A percentile compares a stretch with the other conserved stretches of the same genome.
These are phyloP conservation scores for Clivina fossor DNA, from an alignment of 2,888 invertebrate genomes.

Conservation along the genomic window DNA sequence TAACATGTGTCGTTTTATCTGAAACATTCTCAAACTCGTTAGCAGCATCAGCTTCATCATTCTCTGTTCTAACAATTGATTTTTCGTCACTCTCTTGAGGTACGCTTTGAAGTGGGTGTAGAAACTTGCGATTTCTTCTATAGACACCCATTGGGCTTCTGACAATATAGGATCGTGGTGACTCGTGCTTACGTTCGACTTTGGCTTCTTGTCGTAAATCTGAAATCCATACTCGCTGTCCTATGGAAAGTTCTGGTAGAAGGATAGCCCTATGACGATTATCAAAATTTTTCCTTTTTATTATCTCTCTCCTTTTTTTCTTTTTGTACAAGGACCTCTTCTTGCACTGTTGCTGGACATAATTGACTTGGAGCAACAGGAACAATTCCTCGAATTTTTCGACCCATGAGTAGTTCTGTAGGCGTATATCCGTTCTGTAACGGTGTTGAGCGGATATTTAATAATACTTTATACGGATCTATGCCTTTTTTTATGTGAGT, in stretches of 20 bases:
- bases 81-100: too few relatives aligned
- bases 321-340: conserved; percentile 18
- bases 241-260: conserved; percentile 30
- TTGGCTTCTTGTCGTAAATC: conserved; percentile 37
- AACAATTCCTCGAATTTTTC: conserved; percentile 39
- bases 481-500: conserved; percentile 39
- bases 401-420: conserved; percentile 42
- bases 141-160: conserved; percentile 19
- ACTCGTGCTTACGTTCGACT: conserved; percentile 17
- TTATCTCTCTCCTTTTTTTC: conserved; percentile 32
- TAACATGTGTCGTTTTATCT: too few relatives aligned
- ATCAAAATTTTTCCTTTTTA: conserved; percentile 38
- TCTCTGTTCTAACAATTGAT: too few relatives aligned
- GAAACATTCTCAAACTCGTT: too few relatives aligned
- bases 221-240: conserved; percentile 41
- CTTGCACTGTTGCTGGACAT: conserved; percentile 6
- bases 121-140: conserved; percentile 6
- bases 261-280: conserved; percentile 34
- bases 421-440: conserved; percentile 41
- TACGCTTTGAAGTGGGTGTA: conserved; percentile 3
- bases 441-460: conserved; percentile 40
- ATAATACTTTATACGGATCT: conserved; percentile 39
- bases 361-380: conserved; percentile 30
- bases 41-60: too few relatives aligned
- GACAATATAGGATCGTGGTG: conserved; percentile 31